Evolutionary conservation across 2,797 vertebrate genomes (phyloP).

Genomic region (Eospalax fontanierii): DNA sequence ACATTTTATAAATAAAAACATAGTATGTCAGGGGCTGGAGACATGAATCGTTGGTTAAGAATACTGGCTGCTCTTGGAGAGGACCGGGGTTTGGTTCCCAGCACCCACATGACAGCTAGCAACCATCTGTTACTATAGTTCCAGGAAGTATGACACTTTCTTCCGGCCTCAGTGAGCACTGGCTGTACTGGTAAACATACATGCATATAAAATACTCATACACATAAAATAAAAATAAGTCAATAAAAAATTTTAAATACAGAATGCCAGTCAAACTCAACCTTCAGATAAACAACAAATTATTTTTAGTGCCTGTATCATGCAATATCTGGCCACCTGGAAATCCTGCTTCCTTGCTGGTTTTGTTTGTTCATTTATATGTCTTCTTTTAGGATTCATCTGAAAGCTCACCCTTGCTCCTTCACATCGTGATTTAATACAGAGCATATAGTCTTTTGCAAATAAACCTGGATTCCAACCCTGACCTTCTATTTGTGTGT

Average conservation of each 20-base stretch:
- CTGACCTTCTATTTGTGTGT: slow-evolving; percentile 8
- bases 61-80: no score
- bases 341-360: background rate
- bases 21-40: background rate
- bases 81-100: no score
- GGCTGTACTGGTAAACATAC: no score
- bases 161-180: no score
- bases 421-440: slow-evolving; percentile 1
- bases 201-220: no score
- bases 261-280: slow-evolving; percentile 31
- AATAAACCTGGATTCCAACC: background rate
- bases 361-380: slow-evolving; percentile 27
- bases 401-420: slow-evolving; percentile 29
- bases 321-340: background rate
- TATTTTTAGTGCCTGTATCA: slow-evolving; percentile 13
- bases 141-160: no score
- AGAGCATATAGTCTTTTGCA: slow-evolving; percentile 21
- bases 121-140: no score
- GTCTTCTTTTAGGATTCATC: slow-evolving; percentile 43
- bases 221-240: no score
- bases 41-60: no score
- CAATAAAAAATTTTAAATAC: no score
- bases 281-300: slow-evolving; percentile 43
- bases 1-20: slow-evolving; percentile 48
- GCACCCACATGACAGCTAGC: no score